Base-by-base conservation (phyloP, 2,888 invertebrate species). In the Drosophila leonis region DNA sequence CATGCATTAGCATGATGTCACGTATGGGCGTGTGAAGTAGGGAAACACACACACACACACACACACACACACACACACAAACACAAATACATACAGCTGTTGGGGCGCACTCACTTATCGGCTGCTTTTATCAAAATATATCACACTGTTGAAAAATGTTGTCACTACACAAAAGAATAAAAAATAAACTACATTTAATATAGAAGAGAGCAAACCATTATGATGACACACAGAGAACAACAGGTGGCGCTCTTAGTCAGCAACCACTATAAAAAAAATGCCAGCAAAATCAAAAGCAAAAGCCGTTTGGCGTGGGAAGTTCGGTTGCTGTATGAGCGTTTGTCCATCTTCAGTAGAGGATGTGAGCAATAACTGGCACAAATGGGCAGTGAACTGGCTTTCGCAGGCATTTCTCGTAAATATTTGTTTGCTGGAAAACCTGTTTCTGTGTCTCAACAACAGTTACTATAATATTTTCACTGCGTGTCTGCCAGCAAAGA, bases 241-340 rank as follows among this genome's bases (percentile, higher is more conserved):
- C 86, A 85, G 88, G 83, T 88, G 85, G 67, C 66, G 72, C 52
- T 70, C 82, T 83, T 81, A 83, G 82, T 86, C 87, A 86, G 7
- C 13, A 46, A 9, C 29, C 29, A 27, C 31, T 20, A 9, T 10
- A 51, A 61, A 57, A 51, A 61, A 57, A 42, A 39, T 51, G 31
- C 24, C 35, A 24, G 15, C 24, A n/a, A 24, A 15, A 12, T 52
- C 29, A 54, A 59, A 41, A 70, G 20, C 31, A 60, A 55, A 55
- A 42, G 49, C 33, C 20, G 46, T 27, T 33, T 46, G 27, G 63
- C 52, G 80, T 83, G 73, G 80, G 83, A 61, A 62, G 39, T 51
- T 42, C 41, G 27, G 41, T 39, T 39, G 65, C 29, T 35, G 49
- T 46, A 35, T 13, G 13, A 15, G 35, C 52, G 65, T 29, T 48